phyloP scores from a whole-genome alignment of 2,888 invertebrate species.

The Sialis lutaria region DNA sequence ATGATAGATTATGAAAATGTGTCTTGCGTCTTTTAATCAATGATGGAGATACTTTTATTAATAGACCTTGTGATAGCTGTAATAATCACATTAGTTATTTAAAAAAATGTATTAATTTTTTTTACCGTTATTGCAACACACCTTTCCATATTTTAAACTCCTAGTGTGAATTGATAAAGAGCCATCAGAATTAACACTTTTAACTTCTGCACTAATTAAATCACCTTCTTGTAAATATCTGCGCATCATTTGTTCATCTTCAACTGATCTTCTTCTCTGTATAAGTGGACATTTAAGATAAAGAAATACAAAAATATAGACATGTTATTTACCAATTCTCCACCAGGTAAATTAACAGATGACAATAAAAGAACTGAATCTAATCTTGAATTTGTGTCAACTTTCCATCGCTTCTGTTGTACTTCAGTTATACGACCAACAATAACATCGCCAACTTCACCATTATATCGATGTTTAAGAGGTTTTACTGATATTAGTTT shows the following conservation, averaged over 20 bases:
- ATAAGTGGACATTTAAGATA: slow-evolving; percentile 9
- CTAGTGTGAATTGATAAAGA: slow-evolving; percentile 86
- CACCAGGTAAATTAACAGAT: slow-evolving; percentile 93
- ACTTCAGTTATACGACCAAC: slow-evolving; percentile 90
- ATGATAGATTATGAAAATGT: slow-evolving; percentile 85
- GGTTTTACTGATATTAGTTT: slow-evolving; percentile 85
- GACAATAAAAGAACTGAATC: slow-evolving; percentile 78
- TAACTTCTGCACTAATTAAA: slow-evolving; percentile 94
- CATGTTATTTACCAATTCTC: slow-evolving; percentile 55
- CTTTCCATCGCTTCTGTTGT: slow-evolving; percentile 87
- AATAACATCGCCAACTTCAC: slow-evolving; percentile 93
- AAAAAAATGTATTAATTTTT: background rate
- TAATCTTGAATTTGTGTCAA: slow-evolving; percentile 79
- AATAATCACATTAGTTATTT: slow-evolving; percentile 13
- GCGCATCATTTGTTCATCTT: slow-evolving; percentile 97
- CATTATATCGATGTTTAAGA: slow-evolving; percentile 76
- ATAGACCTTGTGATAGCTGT: slow-evolving; percentile 68
- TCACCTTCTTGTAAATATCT: slow-evolving; percentile 89
- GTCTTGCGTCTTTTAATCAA: slow-evolving; percentile 85
- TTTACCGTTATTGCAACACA: slow-evolving; percentile 18
- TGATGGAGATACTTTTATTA: slow-evolving; percentile 82
- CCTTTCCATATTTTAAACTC: slow-evolving; percentile 93
- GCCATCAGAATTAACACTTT: slow-evolving; percentile 82
- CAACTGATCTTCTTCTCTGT: slow-evolving; percentile 72
- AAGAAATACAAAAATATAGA: too few species aligned